A percentile compares a stretch with the other conserved stretches of the same genome.
phyloP scores from a whole-genome alignment of 1,140 invertebrate species.

The Drosophila lacteicornis region DNA sequence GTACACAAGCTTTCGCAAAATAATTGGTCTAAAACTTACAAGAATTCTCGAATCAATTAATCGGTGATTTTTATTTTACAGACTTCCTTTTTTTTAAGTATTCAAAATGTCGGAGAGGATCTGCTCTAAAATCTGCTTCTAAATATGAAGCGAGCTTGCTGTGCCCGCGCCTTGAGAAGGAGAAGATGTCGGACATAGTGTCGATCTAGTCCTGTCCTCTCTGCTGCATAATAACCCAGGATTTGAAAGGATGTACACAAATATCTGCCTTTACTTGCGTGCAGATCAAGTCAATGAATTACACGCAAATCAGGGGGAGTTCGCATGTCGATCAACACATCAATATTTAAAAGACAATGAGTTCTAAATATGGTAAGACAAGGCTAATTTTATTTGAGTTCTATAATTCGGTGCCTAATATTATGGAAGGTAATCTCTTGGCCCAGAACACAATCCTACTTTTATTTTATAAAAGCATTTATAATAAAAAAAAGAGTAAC shows the following conservation, averaged over 20 bases:
- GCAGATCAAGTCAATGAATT: neutral
- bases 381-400: neutral
- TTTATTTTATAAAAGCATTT: neutral
- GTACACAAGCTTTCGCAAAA: constrained; percentile 32
- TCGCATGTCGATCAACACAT: neutral
- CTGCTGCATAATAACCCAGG: neutral
- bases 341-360: neutral
- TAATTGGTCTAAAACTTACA: constrained; percentile 28
- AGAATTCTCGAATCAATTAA: constrained; percentile 19
- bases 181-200: neutral
- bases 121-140: neutral
- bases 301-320: neutral
- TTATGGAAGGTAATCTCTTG: neutral
- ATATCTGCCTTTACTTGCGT: neutral
- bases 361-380: neutral
- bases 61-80: constrained; percentile 32
- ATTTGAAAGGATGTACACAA: neutral
- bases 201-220: neutral
- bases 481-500: neutral
- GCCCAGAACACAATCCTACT: neutral
- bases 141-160: neutral
- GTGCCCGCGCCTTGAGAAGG: neutral
- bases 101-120: neutral
- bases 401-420: neutral
- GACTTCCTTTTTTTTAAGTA: constrained; percentile 9